These are phyloP conservation scores for Philotrypesis tridentata DNA, from an alignment of 1,140 invertebrate species.

Conservation along the genomic window DNA sequence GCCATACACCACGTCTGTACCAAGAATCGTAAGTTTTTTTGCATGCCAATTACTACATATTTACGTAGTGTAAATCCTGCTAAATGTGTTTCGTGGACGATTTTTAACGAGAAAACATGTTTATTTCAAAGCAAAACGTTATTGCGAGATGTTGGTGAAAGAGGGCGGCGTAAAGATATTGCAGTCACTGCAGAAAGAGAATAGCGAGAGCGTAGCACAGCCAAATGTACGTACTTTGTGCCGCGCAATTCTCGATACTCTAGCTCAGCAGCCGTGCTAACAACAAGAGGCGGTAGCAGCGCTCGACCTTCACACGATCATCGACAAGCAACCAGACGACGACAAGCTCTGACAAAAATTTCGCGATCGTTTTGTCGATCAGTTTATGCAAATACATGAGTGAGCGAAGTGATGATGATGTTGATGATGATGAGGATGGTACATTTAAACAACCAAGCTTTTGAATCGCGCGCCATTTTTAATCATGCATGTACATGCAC, in stretches of 20 bases:
- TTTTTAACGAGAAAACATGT: slow-evolving; percentile 7
- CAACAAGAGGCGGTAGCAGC: slow-evolving; percentile 31
- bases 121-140: slow-evolving; percentile 78
- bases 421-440: neutral
- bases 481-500: slow-evolving; percentile 7
- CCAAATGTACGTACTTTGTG: slow-evolving; percentile 70
- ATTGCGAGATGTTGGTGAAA: slow-evolving; percentile 81
- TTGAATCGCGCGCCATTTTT: slow-evolving; percentile 34
- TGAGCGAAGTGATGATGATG: slow-evolving; percentile 4
- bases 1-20: slow-evolving; percentile 89
- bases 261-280: slow-evolving; percentile 68
- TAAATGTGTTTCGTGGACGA: neutral
- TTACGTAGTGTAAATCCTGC: no score
- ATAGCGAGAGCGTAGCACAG: slow-evolving; percentile 65
- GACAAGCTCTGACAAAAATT: slow-evolving; percentile 1
- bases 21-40: slow-evolving; percentile 80
- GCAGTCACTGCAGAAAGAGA: slow-evolving; percentile 65
- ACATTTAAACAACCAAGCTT: slow-evolving; percentile 42
- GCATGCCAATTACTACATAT: neutral
- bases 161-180: slow-evolving; percentile 79
- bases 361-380: slow-evolving; percentile 16
- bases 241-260: slow-evolving; percentile 70
- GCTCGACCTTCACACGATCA: neutral
- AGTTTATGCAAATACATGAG: slow-evolving; percentile 16
- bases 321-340: neutral